phyloP scores from a whole-genome alignment of 1,140 invertebrate genomes.

The Tachypleus tridentatus region DNA sequence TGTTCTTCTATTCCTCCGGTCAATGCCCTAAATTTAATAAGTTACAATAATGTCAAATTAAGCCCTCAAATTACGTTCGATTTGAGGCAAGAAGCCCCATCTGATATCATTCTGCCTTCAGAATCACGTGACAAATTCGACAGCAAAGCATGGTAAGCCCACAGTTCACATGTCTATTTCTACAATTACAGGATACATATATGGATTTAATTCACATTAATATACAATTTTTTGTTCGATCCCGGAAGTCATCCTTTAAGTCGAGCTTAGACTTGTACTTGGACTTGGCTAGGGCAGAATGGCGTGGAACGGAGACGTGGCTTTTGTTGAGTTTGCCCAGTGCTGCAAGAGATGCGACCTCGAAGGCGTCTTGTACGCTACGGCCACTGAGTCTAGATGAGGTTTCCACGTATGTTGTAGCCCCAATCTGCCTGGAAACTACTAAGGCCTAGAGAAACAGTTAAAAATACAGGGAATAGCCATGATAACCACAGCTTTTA shows the following conservation, averaged over 20 bases:
- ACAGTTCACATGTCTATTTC: no score
- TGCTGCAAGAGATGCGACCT: conserved; percentile 49
- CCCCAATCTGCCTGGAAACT: conserved; percentile 47
- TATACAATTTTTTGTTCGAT: conserved; percentile 12
- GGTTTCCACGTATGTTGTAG: conserved; percentile 52
- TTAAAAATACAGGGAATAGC: not conserved
- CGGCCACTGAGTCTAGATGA: conserved; percentile 45
- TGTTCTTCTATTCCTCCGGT: no score
- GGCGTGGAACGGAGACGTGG: conserved; percentile 23
- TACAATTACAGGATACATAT: no score
- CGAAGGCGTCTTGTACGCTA: conserved; percentile 49
- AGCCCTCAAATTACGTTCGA: no score
- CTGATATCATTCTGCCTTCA: no score
- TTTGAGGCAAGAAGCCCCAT: no score
- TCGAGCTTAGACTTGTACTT: conserved; percentile 10
- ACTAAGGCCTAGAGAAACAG: conserved; percentile 33
- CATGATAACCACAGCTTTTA: conserved; percentile 1
- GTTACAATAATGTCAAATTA: no score
- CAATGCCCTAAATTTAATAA: no score
- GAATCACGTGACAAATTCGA: no score
- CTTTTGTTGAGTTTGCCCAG: conserved; percentile 48
- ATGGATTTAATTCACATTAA: conserved; percentile 10
- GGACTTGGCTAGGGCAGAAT: not conserved
- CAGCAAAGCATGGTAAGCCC: no score
- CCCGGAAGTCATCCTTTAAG: conserved; percentile 13